These are phyloP conservation scores for Mus caroli DNA, from an alignment of 2,797 vertebrate species.

Conservation along the genomic window DNA sequence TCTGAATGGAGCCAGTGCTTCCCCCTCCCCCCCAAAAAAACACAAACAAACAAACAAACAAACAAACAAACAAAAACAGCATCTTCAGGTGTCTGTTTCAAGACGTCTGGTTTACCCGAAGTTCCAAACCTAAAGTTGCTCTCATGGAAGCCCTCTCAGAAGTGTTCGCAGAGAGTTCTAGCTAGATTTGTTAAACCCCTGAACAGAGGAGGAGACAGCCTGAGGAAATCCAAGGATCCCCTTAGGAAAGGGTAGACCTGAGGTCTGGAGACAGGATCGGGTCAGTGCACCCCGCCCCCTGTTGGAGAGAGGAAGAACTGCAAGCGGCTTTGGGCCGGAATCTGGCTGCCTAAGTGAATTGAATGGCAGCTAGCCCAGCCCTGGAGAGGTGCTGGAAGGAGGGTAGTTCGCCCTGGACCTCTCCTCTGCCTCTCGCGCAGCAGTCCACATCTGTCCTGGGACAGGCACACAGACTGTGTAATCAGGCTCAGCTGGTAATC, in stretches of 20 bases:
- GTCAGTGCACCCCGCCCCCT: background rate
- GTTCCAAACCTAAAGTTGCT: background rate
- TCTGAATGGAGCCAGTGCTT: background rate
- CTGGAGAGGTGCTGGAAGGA: background rate
- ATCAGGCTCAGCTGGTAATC: conserved; percentile 90
- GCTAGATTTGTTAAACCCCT: background rate
- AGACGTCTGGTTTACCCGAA: background rate
- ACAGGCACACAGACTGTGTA: conserved; percentile 82
- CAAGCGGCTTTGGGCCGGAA: background rate
- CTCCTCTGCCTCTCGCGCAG: background rate
- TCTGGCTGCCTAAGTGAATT: background rate
- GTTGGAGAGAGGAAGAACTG: background rate
- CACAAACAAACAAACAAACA: no score
- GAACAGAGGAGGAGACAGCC: background rate
- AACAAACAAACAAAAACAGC: no score
- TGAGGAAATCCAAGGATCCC: background rate
- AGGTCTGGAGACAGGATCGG: background rate
- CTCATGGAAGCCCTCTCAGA: background rate
- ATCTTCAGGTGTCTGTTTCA: background rate
- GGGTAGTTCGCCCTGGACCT: conserved; percentile 59
- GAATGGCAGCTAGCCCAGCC: background rate
- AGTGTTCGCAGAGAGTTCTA: background rate
- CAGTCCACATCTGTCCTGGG: conserved; percentile 79
- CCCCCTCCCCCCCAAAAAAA: no score
- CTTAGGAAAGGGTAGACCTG: background rate